Percentiles rank a stretch among this genome's conserved stretches.
These are phyloP conservation scores for Botia kubotai DNA, from an alignment of 2,797 vertebrate species.

Conservation along the genomic window DNA sequence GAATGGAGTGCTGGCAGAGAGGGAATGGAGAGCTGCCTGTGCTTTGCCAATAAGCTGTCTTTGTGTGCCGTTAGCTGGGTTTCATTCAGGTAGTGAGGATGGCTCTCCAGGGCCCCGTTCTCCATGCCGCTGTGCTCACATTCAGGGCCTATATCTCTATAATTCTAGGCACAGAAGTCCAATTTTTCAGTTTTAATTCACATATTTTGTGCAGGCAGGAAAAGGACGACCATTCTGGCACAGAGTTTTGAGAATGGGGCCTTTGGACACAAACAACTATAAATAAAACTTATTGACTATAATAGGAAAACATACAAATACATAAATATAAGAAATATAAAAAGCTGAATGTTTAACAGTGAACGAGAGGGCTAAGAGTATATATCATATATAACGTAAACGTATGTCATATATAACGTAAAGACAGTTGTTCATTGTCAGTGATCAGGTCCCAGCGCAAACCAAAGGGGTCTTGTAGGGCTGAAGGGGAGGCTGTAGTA, in stretches of 20 bases:
- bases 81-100: constrained; percentile 63
- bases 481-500: not conserved
- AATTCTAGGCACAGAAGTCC: not conserved
- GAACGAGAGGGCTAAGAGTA: no score
- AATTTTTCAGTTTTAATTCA: not conserved
- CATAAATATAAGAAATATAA: not conserved
- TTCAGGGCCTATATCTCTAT: not conserved
- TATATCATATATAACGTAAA: no score
- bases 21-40: constrained; percentile 52
- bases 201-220: not conserved
- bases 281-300: not conserved
- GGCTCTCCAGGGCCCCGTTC: constrained; percentile 46
- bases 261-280: not conserved
- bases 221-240: not conserved
- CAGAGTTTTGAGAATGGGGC: not conserved
- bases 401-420: no score
- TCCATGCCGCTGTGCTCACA: constrained; percentile 4
- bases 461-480: not conserved
- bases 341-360: not conserved
- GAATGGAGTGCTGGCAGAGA: constrained; percentile 58
- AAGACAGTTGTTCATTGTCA: no score
- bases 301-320: no score
- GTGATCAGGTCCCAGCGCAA: no score
- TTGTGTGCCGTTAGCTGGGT: constrained; percentile 60
- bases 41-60: constrained; percentile 61